A percentile compares a stretch with the other conserved stretches of the same genome.
Evolutionary conservation across 2,888 invertebrate genomes (phyloP).

Genomic region (Pammene aurita): DNA sequence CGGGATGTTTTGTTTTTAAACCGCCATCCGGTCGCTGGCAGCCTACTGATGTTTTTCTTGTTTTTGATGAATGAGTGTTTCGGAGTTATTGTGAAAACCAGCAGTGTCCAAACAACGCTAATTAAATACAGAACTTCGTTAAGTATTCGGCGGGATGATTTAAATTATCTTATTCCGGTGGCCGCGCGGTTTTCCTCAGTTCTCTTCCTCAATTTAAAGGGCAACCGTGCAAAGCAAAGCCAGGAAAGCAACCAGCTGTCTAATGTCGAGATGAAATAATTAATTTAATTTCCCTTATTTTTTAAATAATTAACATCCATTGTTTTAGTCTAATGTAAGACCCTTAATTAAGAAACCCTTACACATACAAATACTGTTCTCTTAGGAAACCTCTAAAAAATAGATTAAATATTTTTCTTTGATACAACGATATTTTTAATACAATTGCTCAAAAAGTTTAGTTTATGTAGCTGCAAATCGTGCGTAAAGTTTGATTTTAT

Average conservation of each 20-base stretch:
- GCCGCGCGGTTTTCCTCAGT: constrained; percentile 2
- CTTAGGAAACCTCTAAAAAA: no score
- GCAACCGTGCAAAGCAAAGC: background rate
- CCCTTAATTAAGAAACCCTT: no score
- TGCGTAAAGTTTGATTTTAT: no score
- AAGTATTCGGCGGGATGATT: constrained; percentile 34
- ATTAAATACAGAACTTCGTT: constrained; percentile 40
- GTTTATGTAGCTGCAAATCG: no score
- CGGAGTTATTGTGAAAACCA: constrained; percentile 28
- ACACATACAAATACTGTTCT: no score
- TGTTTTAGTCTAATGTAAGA: no score
- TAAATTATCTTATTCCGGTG: constrained; percentile 25
- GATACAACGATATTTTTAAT: no score
- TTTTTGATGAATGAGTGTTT: constrained; percentile 28
- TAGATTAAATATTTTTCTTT: no score
- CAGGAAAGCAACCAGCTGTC: background rate
- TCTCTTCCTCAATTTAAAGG: background rate
- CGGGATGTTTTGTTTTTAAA: constrained; percentile 36
- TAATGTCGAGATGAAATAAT: no score
- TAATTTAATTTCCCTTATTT: no score
- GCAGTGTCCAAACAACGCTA: constrained; percentile 33
- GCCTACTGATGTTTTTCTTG: constrained; percentile 21
- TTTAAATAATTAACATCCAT: no score
- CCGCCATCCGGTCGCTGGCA: constrained; percentile 22
- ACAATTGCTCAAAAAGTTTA: no score